Evolutionary conservation across 2,113 vertebrate genomes (phyloP), one percentile per base, ranked within the genome.

Genomic region (Corydoras maculifer): DNA sequence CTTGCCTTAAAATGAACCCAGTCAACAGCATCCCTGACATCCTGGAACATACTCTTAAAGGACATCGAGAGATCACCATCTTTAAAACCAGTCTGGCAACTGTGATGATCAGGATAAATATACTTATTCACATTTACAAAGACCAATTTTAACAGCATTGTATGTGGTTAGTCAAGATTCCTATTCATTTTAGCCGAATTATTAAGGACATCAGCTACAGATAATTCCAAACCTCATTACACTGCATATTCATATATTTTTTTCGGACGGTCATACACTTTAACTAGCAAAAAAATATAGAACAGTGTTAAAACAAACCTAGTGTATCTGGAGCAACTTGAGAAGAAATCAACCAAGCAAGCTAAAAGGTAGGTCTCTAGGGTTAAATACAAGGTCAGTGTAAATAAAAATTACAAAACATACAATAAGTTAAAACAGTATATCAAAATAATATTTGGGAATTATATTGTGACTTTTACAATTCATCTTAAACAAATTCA

Each of bases 11-110:
- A 98, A 88, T 99, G 97, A 81, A 99, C 94, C 96, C 97, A 99
- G 85, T 99, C 97, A 11, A 99, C 97, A 31, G 97, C 94, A 59
- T 99, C 97, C 77, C 97, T 90, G 75, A 99, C 94, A 68, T 99
- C 97, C 85, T 99, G 96, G 89, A 99, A 99, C 97, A 99, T 99
- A 79, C 97, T 99, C 85, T 95, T 93, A 82, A 93, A 99, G 81
- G 96, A 99, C 96, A 99, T 99, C 86, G 98, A 99, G 81, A 99
- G 95, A 82, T 99, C 96, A 10, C 96, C 96, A 65, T 99, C 92
- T 87, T 99, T 99, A 91, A 99, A 98, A 49, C 97, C 97, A 0
- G 87, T 95, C 79, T 98, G 94, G 86, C 96, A 98, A 86, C 97
- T 97, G 85, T 18, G 72, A 79, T 77, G 81, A 86, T 75, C 87